A percentile compares a stretch with the other conserved stretches of the same genome.
Evolutionary conservation across 2,113 vertebrate species (phyloP).

Genomic region (Micronycteris hirsuta): DNA sequence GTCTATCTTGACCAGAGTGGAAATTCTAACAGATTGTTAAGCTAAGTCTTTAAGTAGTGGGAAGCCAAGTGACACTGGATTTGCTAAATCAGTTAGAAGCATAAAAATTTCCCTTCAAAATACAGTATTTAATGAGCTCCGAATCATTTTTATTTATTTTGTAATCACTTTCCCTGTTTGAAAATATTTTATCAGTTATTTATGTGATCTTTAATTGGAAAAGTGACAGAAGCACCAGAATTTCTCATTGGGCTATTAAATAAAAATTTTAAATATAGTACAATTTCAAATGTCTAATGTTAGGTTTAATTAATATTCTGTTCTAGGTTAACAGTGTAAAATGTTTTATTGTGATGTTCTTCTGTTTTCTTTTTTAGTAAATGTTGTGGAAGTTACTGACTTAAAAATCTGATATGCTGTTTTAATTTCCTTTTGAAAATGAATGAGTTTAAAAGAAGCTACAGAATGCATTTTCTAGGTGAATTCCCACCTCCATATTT

Average conservation of each 20-base stretch:
- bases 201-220: background rate
- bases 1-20: background rate
- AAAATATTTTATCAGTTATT: background rate
- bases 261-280: background rate
- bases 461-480: background rate
- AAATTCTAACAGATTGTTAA: background rate
- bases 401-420: background rate
- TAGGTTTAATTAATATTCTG: background rate
- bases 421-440: background rate
- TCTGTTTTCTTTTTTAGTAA: slow-evolving; percentile 8
- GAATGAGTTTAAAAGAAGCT: background rate
- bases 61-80: background rate
- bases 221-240: background rate
- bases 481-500: background rate
- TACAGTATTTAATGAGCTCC: background rate
- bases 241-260: background rate
- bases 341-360: background rate
- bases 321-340: background rate
- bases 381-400: background rate
- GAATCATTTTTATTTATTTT: background rate
- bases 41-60: background rate
- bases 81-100: background rate
- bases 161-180: background rate
- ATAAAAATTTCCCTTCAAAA: background rate
- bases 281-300: background rate